Conservation (phyloP, 2,113 vertebrate genomes). For the Rhinolophus sinicus region DNA sequence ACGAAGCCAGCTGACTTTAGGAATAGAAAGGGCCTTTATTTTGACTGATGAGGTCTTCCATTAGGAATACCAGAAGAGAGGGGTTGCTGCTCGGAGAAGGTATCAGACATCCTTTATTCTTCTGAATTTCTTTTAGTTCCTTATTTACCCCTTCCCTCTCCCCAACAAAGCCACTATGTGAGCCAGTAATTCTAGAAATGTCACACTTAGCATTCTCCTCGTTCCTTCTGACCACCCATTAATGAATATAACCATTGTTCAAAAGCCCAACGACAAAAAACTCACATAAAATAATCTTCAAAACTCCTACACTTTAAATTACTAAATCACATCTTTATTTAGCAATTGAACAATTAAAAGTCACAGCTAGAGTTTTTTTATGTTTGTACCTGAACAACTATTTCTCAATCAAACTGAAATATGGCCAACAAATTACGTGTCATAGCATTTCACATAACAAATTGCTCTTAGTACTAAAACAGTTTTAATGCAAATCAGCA, state of each 20-base stretch:
- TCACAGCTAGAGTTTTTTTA: slow-evolving; percentile 86
- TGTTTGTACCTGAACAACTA: slow-evolving; percentile 87
- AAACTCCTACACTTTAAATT: slow-evolving; percentile 80
- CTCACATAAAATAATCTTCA: slow-evolving; percentile 51
- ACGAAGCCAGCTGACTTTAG: background rate
- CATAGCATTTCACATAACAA: slow-evolving; percentile 85
- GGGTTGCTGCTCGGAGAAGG: background rate
- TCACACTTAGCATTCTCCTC: background rate
- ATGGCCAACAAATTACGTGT: slow-evolving; percentile 86
- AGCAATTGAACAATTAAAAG: slow-evolving; percentile 87
- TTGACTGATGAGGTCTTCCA: background rate
- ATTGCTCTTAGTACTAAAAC: slow-evolving; percentile 84
- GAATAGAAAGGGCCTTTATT: background rate
- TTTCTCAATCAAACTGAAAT: slow-evolving; percentile 88
- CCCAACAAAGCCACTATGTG: background rate
- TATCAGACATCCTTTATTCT: background rate
- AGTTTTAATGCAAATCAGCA: slow-evolving; percentile 83
- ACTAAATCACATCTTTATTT: slow-evolving; percentile 91
- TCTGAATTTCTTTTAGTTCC: slow-evolving; percentile 16
- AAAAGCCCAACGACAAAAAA: background rate
- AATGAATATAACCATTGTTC: background rate
- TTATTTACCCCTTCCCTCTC: background rate
- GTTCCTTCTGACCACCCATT: background rate
- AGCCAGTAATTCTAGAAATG: background rate
- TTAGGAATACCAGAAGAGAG: background rate